Conservation (phyloP, 2,797 vertebrate species). For the Darevskia nairensis region DNA sequence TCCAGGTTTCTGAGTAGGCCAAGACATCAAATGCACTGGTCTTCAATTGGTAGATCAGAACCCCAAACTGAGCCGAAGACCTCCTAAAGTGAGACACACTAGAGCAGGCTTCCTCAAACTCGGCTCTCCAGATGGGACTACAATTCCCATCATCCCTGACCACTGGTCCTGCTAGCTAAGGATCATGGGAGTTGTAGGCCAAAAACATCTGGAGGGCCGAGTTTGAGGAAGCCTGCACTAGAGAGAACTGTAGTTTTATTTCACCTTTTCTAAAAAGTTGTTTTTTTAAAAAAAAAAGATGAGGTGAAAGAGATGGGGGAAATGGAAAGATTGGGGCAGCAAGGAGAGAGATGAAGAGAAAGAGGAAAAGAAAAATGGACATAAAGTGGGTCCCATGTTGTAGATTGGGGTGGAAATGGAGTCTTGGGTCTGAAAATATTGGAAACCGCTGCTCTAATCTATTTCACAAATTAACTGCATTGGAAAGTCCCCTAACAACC, state of each 20-base stretch:
- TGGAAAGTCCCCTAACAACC: not conserved
- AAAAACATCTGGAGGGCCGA: too few relatives aligned
- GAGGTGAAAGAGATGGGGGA: not conserved
- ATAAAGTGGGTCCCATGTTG: not conserved
- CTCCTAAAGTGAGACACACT: not conserved
- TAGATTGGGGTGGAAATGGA: not conserved
- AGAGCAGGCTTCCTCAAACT: too few relatives aligned
- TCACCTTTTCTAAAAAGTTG: not conserved
- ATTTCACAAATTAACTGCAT: not conserved
- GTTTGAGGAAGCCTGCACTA: too few relatives aligned
- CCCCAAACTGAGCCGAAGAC: not conserved
- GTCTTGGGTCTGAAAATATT: not conserved
- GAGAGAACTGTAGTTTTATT: not conserved
- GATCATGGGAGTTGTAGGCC: too few relatives aligned
- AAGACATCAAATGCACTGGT: not conserved
- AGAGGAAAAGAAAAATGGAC: too few relatives aligned
- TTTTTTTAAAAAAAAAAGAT: not conserved
- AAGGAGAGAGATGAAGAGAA: not conserved
- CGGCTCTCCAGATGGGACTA: too few relatives aligned
- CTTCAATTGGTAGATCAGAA: not conserved
- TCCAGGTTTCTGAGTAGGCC: too few relatives aligned
- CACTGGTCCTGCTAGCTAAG: too few relatives aligned
- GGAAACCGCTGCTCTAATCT: constrained; percentile 35
- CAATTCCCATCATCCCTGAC: too few relatives aligned
- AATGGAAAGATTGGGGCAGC: not conserved